Evolutionary conservation across 2,888 invertebrate genomes (phyloP), one percentile per base, ranked within the genome.

Genomic region (Lacanobia wlatinum): DNA sequence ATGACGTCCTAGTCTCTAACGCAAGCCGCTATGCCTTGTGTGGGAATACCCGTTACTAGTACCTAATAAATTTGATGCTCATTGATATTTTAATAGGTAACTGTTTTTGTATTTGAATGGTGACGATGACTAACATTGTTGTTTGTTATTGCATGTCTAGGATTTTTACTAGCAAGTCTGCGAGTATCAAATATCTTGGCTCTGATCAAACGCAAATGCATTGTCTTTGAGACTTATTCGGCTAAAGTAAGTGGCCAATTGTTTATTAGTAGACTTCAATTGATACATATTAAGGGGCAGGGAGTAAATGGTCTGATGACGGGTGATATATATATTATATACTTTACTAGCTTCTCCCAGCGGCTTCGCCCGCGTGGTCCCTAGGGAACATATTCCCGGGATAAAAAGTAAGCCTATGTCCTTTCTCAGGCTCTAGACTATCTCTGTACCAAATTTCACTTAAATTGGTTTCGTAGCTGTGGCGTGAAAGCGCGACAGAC

Each of bases 11-110:
- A 28, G 38, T 18, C 43, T 43, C 16, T 18, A 50, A 38, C 23
- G 43, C 50, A 18, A 38, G 48, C 28, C 21, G 43, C 12, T 68
- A 58, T 60, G 38, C 46, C 56, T 48, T 52, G 53, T 78, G 56
- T 64, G 60, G 64, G 79, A 68, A 65, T 50, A 66, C 40, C 78
- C 67, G 62, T 34, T 82, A 74, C n/a, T 74, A 58, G 18, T 43
- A 68, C 18, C 21, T 65, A 43, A 82, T 62, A 62, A 62, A 28
- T 62, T 78, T 73, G 18, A 80, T 56, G 38, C 46, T 62, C 61
- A 58, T 79, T 52, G 50, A 78, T 61, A 50, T 56, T 56, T 43
- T 52, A 58, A 73, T 73, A 28, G 7, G 16, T 48, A 59, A 59
- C 62, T 46, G 58, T 73, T 62, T 79, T 48, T 48, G 48, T 63